A percentile compares a stretch with the other conserved stretches of the same genome.
phyloP scores from a whole-genome alignment of 2,888 invertebrate genomes.

The Microctonus aethiopoides region DNA sequence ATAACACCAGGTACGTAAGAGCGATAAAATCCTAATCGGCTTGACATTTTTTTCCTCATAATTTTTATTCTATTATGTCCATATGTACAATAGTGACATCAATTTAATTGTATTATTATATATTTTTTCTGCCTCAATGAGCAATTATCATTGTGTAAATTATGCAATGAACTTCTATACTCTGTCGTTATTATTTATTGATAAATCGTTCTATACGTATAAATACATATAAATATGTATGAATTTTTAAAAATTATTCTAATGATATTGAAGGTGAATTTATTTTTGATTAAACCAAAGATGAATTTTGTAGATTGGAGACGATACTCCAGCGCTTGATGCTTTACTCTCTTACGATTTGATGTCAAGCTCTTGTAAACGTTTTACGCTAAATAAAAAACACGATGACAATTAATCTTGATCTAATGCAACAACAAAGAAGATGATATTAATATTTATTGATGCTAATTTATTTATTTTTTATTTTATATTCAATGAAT shows the following conservation, averaged over 20 bases:
- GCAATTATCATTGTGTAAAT: not conserved
- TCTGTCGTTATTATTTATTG: not conserved
- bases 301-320: conserved; percentile 58
- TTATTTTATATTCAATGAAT: not conserved
- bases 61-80: not conserved
- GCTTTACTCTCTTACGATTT: conserved; percentile 16
- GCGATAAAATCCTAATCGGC: conserved; percentile 41
- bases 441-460: not conserved
- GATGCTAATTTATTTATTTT: not conserved
- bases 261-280: too few species aligned
- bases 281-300: not conserved
- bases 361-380: conserved; percentile 1
- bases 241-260: not conserved
- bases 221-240: not conserved
- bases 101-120: not conserved
- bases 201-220: too few species aligned
- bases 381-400: not conserved
- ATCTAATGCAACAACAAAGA: not conserved
- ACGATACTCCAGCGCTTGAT: conserved; percentile 55
- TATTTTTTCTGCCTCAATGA: not conserved
- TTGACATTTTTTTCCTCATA: conserved; percentile 11
- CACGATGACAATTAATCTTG: not conserved
- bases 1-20: conserved; percentile 63
- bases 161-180: not conserved
- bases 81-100: not conserved